phyloP scores from a whole-genome alignment of 2,113 vertebrate genomes.

The Tenebrosternarchus preto region DNA sequence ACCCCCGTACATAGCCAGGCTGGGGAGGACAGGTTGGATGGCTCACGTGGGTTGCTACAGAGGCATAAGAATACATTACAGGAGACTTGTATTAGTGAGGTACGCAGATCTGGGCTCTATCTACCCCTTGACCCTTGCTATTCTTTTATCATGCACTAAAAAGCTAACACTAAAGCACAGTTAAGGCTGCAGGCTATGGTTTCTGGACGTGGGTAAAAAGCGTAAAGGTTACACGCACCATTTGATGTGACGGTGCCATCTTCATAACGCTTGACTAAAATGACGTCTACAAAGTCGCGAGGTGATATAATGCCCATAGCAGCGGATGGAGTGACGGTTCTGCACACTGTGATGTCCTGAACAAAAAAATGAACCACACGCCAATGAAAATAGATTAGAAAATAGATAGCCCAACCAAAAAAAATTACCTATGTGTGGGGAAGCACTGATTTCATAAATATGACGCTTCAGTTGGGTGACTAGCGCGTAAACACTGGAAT shows the following conservation, averaged over 20 bases:
- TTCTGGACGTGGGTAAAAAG: background rate
- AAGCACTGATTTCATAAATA: background rate
- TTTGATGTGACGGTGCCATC: slow-evolving; percentile 85
- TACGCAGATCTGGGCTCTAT: background rate
- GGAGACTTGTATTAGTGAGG: background rate
- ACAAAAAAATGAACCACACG: slow-evolving; percentile 45
- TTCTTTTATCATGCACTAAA: background rate
- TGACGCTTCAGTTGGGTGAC: no score
- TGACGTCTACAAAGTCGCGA: slow-evolving; percentile 91
- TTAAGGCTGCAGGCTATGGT: background rate
- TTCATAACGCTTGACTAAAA: slow-evolving; percentile 81
- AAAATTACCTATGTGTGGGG: no score
- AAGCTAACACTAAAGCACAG: background rate
- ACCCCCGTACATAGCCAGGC: slow-evolving; percentile 83
- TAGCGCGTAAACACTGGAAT: no score
- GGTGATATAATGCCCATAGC: slow-evolving; percentile 94
- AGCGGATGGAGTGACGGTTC: slow-evolving; percentile 87
- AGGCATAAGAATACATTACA: slow-evolving; percentile 4
- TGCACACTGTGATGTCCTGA: slow-evolving; percentile 80
- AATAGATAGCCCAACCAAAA: no score
- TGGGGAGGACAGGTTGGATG: slow-evolving; percentile 80
- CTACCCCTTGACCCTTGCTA: no score
- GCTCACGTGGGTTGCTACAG: slow-evolving; percentile 84
- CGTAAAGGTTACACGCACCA: slow-evolving; percentile 73
- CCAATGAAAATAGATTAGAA: background rate